Conservation (phyloP, 2,113 vertebrate genomes). For the Scopus umbretta region DNA sequence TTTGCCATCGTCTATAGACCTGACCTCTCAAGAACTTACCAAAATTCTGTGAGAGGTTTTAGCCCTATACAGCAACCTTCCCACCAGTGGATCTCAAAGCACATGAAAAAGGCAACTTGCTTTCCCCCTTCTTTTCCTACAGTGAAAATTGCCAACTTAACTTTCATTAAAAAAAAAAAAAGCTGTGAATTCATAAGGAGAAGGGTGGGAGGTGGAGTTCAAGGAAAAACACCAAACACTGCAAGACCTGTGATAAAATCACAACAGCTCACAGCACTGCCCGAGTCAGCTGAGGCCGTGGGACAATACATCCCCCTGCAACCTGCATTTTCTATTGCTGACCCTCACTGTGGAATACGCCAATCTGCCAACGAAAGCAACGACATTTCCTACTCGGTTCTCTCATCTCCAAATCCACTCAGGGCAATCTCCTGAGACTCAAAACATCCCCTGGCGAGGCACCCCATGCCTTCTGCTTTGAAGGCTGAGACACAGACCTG, state of each 20-base stretch:
- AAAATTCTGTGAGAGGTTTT: background rate
- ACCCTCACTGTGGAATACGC: background rate
- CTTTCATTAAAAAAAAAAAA: background rate
- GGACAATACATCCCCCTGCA: background rate
- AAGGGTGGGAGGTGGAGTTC: background rate
- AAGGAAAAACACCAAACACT: background rate
- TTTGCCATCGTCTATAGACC: background rate
- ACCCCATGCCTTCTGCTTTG: rapidly evolving
- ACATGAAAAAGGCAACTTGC: background rate
- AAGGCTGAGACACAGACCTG: background rate
- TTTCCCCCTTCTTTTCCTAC: background rate
- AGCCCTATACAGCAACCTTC: background rate
- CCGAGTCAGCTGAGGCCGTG: background rate
- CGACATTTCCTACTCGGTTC: background rate
- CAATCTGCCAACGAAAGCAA: background rate
- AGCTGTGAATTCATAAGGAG: background rate
- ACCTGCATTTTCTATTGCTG: background rate
- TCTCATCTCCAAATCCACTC: background rate
- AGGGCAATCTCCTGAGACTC: background rate
- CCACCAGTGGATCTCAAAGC: background rate
- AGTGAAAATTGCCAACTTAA: background rate
- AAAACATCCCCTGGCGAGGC: background rate
- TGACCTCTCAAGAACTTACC: background rate
- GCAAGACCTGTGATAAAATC: background rate
- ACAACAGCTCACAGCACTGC: background rate